Percentiles rank a stretch among this genome's conserved stretches.
phyloP scores from a whole-genome alignment of 2,797 vertebrate genomes.

The Anniella stebbinsi region DNA sequence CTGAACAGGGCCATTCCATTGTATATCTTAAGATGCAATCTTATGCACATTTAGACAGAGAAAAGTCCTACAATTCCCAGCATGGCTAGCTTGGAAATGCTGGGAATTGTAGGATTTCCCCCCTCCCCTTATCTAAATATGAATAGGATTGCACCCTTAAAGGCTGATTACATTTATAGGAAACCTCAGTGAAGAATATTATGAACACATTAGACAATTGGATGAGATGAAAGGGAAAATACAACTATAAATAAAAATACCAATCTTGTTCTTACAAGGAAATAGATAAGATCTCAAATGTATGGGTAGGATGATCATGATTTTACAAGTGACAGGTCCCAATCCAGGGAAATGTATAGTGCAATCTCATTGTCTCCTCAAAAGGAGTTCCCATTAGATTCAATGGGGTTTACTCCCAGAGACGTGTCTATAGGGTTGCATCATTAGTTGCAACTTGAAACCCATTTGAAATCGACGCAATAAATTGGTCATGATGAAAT shows the following conservation, averaged over 20 bases:
- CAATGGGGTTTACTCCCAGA: not conserved
- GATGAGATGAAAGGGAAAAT: not conserved
- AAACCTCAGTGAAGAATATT: not conserved
- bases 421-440: not conserved
- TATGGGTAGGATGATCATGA: not conserved
- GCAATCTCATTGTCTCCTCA: not conserved
- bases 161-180: not conserved
- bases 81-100: too few relatives aligned
- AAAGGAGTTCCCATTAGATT: not conserved
- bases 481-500: not conserved
- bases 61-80: too few relatives aligned
- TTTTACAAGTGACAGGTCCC: not conserved
- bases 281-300: constrained; percentile 11
- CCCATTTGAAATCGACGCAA: not conserved
- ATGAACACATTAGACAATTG: not conserved
- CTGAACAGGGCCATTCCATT: too few relatives aligned
- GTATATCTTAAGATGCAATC: too few relatives aligned
- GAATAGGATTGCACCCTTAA: not conserved
- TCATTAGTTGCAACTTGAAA: not conserved
- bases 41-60: too few relatives aligned
- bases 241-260: not conserved
- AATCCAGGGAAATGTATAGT: not conserved
- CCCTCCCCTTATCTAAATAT: too few relatives aligned
- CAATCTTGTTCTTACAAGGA: not conserved
- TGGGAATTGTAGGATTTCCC: too few relatives aligned